Evolutionary conservation across 2,888 invertebrate genomes (phyloP).

Genomic region (Lordiphosa andalusiaca): DNA sequence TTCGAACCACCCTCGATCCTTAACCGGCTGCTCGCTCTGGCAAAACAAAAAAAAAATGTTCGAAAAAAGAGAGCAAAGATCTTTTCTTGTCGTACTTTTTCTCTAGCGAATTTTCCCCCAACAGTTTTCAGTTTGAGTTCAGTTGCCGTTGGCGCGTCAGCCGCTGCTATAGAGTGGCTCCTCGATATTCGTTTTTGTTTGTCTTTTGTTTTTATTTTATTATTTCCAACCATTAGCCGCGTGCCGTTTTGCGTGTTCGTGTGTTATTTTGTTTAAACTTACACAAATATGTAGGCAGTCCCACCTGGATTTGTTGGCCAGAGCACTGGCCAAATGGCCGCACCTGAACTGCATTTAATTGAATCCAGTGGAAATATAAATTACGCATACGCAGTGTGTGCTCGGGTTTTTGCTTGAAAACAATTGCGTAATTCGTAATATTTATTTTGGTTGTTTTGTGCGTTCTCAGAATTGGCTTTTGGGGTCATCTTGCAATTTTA

Average conservation of each 20-base stretch:
- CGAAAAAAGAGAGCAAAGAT: slow-evolving; percentile 32
- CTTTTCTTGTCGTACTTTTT: slow-evolving; percentile 12
- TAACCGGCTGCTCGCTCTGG: no score
- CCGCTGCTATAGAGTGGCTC: slow-evolving; percentile 13
- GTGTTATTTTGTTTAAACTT: slow-evolving; percentile 12
- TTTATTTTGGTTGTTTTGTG: slow-evolving; percentile 16
- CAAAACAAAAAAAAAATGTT: slow-evolving; percentile 21
- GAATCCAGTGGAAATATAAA: slow-evolving; percentile 14
- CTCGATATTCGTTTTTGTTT: neutral
- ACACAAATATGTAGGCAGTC: neutral
- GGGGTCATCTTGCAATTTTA: slow-evolving; percentile 72
- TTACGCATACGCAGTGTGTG: slow-evolving; percentile 38
- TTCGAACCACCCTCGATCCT: slow-evolving; percentile 5
- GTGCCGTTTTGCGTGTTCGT: slow-evolving; percentile 11
- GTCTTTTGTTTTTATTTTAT: slow-evolving; percentile 3
- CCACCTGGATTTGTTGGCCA: neutral
- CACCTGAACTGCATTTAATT: neutral
- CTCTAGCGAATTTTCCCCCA: slow-evolving; percentile 46
- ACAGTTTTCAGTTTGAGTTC: slow-evolving; percentile 63
- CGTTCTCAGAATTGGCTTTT: slow-evolving; percentile 47
- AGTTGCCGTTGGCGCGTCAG: slow-evolving; percentile 56
- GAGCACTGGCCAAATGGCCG: neutral
- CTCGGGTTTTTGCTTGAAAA: slow-evolving; percentile 10
- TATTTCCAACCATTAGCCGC: slow-evolving; percentile 3
- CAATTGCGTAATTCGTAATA: slow-evolving; percentile 59